Evolutionary conservation across 1,140 invertebrate genomes (phyloP), one percentile per base, ranked within the genome.

Genomic region (Neoseiulus cucumeris): DNA sequence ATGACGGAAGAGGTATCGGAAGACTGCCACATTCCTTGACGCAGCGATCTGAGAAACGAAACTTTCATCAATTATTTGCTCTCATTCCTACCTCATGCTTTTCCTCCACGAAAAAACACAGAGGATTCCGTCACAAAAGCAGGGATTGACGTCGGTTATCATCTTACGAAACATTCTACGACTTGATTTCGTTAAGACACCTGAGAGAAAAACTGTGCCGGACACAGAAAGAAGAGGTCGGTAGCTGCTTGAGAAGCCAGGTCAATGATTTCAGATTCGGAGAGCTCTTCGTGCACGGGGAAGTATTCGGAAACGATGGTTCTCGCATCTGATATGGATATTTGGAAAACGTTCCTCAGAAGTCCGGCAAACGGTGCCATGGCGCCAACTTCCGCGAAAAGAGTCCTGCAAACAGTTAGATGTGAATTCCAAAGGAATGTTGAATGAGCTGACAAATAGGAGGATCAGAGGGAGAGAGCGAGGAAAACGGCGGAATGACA

Each of bases 221-320:
- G 51, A 25, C 51, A 59, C 51, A 33, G 14, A 25, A 59, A 59
- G 51, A 59, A 59, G 12, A 59, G 51, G 22, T 59, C 51, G 17
- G 51, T 59, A 1, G 51, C 51, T 14, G 51, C 51, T 14, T 59
- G 25, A 1, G 51, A 17, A 18, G 33, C 33, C 12, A 59, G 51
- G 17, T 59, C 17, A 14, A 59, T 14, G 2, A 59, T 25, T 59
- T 59, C 51, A 14, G 25, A 25, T 59, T 59, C 51, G 33, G 17
- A 5, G 4, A 29, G 33, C 12, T 59, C 51, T 17, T 33, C 25
- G 14, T 59, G 25, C 14, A 29, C 51, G 2, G 51, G 22, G 22
- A 59, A 59, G 22, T 59, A 59, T 25, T 25, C 51, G 14, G 51
- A 59, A 17, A 59, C 51, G 14, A 59, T 59, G 22, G 14, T 25